Percentiles rank a stretch among this genome's conserved stretches.
Conservation (phyloP, 2,797 vertebrate species). For the Typhlichthys subterraneus region DNA sequence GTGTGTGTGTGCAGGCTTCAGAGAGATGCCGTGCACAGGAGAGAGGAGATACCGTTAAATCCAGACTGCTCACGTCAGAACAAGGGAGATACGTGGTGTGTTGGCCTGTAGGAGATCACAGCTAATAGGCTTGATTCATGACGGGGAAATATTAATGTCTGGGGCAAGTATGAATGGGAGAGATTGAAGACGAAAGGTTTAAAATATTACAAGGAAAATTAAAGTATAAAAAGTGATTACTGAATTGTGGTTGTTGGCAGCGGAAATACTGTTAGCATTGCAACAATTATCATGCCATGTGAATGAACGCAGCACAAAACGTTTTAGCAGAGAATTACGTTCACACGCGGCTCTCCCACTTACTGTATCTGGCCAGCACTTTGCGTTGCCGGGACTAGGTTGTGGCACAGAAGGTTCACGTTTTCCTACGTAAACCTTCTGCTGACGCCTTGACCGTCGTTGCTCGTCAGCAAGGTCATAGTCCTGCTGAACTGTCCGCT, state of each 20-base stretch:
- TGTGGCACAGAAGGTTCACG: too few species aligned
- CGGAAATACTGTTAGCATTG: neutral
- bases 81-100: conserved; percentile 82
- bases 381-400: too few species aligned
- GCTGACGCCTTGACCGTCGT: too few species aligned
- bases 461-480: too few species aligned
- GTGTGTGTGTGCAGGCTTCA: conserved; percentile 70
- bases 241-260: neutral
- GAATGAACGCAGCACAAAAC: neutral
- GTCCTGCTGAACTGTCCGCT: neutral
- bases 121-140: too few species aligned
- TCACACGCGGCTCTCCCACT: too few species aligned
- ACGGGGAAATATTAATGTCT: too few species aligned
- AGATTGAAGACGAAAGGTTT: too few species aligned
- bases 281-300: neutral
- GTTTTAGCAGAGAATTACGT: too few species aligned
- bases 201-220: too few species aligned
- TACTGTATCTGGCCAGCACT: too few species aligned
- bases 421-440: too few species aligned
- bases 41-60: conserved; percentile 74
- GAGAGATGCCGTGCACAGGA: conserved; percentile 77
- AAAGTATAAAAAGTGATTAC: neutral
- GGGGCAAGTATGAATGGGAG: neutral
- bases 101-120: neutral
- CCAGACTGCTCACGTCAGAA: conserved; percentile 82